Percentiles rank a stretch among this genome's conserved stretches.
Evolutionary conservation across 2,888 invertebrate species (phyloP).

Genomic region (Steinernema scapterisci): DNA sequence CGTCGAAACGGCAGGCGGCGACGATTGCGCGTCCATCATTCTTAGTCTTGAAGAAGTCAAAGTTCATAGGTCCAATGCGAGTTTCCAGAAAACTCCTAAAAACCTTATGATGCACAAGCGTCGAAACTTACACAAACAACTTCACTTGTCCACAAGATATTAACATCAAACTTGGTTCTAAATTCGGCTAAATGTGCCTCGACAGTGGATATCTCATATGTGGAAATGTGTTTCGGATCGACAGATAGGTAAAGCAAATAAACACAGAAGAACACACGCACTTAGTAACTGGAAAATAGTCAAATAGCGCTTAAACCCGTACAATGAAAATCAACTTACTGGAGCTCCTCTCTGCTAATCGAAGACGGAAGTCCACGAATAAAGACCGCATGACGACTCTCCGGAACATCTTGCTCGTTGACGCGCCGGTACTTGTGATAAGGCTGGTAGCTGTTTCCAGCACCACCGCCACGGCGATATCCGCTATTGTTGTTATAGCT

Average conservation of each 20-base stretch:
- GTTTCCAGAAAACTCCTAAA: conserved; percentile 65
- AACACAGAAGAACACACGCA: conserved; percentile 12
- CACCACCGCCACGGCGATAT: background rate
- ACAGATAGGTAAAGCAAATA: background rate
- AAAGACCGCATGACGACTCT: conserved; percentile 62
- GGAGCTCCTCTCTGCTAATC: conserved; percentile 52
- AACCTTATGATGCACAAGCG: background rate
- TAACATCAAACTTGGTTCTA: background rate
- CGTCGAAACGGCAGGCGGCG: conserved; percentile 64
- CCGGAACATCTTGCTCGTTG: conserved; percentile 63
- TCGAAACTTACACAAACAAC: background rate
- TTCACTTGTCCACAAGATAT: background rate
- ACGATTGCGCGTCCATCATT: conserved; percentile 56
- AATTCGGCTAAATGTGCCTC: too few relatives aligned
- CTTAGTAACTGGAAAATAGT: conserved; percentile 16
- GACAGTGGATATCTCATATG: too few relatives aligned
- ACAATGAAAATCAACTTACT: conserved; percentile 43
- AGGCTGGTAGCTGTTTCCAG: background rate
- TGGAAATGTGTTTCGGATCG: too few relatives aligned
- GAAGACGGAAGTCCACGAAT: conserved; percentile 55
- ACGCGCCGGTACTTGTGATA: conserved; percentile 41
- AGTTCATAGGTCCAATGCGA: conserved; percentile 58
- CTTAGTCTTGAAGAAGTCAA: conserved; percentile 63
- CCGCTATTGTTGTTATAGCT: background rate
- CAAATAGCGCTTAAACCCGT: background rate